A percentile compares a stretch with the other conserved stretches of the same genome.
phyloP scores from a whole-genome alignment of 2,113 vertebrate species.

The Albula goreensis region DNA sequence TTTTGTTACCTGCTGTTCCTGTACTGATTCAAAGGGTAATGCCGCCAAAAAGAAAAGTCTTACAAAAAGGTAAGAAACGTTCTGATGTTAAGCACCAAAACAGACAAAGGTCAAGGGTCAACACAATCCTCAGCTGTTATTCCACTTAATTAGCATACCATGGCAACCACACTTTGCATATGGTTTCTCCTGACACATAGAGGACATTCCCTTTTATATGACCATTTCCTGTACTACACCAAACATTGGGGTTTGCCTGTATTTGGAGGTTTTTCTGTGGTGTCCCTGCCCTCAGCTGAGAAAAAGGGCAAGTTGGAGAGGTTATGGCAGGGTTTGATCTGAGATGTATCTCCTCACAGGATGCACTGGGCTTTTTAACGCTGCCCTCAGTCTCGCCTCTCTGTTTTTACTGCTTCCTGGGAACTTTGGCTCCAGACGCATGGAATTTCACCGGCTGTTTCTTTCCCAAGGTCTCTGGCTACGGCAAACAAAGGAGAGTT shows the following conservation, averaged over 20 bases:
- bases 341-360: background rate
- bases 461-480: slow-evolving; percentile 27
- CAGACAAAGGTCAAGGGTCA: too few relatives aligned
- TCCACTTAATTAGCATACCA: too few relatives aligned
- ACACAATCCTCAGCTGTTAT: too few relatives aligned
- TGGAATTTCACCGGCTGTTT: slow-evolving; percentile 1
- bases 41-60: too few relatives aligned
- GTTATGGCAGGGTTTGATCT: background rate
- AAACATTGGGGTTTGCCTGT: background rate
- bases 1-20: background rate
- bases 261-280: background rate
- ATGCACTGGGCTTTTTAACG: background rate
- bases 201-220: background rate
- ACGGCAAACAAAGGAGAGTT: background rate
- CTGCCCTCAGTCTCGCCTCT: background rate
- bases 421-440: slow-evolving; percentile 16
- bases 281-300: background rate
- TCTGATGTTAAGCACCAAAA: too few relatives aligned
- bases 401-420: slow-evolving; percentile 23
- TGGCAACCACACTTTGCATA: background rate
- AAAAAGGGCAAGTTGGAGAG: background rate
- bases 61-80: too few relatives aligned
- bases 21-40: too few relatives aligned
- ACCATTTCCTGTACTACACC: too few relatives aligned
- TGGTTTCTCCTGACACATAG: background rate